Evolutionary conservation across 2,888 invertebrate genomes (phyloP).

Genomic region (Tupiocoris notatus): DNA sequence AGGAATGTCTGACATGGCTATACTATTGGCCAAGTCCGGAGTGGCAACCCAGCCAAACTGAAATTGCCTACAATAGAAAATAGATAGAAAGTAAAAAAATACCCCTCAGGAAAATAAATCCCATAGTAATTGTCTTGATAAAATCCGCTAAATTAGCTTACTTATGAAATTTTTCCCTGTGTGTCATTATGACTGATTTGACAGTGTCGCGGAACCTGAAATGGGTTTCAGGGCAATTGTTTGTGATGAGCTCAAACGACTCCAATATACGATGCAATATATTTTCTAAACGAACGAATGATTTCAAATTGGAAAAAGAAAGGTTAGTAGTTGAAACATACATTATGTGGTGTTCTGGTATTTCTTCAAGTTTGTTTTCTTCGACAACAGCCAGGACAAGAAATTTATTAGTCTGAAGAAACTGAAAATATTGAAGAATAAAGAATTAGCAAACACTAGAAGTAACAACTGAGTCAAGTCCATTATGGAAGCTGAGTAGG

Average conservation of each 20-base stretch:
- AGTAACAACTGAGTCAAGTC: no score
- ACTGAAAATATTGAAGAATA: conserved; percentile 59
- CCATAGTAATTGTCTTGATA: no score
- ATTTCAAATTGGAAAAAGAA: neutral
- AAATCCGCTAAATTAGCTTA: neutral
- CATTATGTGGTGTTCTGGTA: conserved; percentile 75
- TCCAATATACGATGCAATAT: no score
- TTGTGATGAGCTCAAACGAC: no score
- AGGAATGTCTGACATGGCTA: conserved; percentile 82
- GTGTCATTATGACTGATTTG: conserved; percentile 70
- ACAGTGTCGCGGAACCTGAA: conserved; percentile 74
- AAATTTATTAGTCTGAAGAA: conserved; percentile 80
- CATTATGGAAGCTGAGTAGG: no score
- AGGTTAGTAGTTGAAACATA: conserved; percentile 47
- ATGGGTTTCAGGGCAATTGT: no score
- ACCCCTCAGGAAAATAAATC: no score
- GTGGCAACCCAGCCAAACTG: conserved; percentile 96
- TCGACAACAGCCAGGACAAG: conserved; percentile 84
- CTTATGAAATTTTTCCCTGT: conserved; percentile 75
- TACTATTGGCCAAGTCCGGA: conserved; percentile 86
- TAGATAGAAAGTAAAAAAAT: no score
- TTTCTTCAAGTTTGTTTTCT: conserved; percentile 80
- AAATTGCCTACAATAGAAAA: conserved; percentile 60
- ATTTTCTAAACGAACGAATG: no score
- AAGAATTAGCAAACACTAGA: no score